Evolutionary conservation across 2,113 vertebrate genomes (phyloP), one percentile per base, ranked within the genome.

Genomic region (Leuciscus idus): DNA sequence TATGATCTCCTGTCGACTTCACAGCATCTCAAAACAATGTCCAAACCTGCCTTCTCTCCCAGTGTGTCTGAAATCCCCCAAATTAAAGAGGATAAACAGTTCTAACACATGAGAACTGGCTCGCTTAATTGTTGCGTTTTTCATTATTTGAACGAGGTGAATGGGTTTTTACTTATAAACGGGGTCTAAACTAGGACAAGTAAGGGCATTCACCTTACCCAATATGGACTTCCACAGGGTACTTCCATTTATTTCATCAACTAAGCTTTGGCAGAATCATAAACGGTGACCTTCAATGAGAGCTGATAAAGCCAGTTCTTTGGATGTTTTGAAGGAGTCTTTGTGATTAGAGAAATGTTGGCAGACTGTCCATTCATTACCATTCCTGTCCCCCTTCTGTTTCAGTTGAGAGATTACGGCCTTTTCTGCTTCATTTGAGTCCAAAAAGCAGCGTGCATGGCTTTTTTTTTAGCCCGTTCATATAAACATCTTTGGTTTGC

Each of bases 181-280:
- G 13, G 43, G 43, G 1, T 66, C 61, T 86, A 70, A 89, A 6
- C 81, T 90, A 7, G 81, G 64, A 87, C 84, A 87, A 59, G 72
- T 59, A 66, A 52, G 86, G 85, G 2, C 86, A 86, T 91, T 91
- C 86, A 91, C 75, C 82, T 87, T 89, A 89, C 87, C 80, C 86
- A 90, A 92, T 86, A 83, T 87, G 76, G 87, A 73, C 46, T 46
- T 84, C 15, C 17, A 33, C 13, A 19, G 21, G 10, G n/a, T 46
- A 21, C 3, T 33, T 66, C 13, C 8, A 70, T 39, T 70, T 70
- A 74, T 74, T 74, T 46, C 2, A 74, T 3, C 13, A 73, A 21
- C 17, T 21, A 23, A 26, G 39, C 23, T 46, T 74, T 74, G 7
- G 5, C 72, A 74, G 39, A 26, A n/a, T 61, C 12, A 80, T 62